These are phyloP conservation scores for Chrysomallon squamiferum DNA, from an alignment of 1,140 invertebrate genomes.

Conservation along the genomic window DNA sequence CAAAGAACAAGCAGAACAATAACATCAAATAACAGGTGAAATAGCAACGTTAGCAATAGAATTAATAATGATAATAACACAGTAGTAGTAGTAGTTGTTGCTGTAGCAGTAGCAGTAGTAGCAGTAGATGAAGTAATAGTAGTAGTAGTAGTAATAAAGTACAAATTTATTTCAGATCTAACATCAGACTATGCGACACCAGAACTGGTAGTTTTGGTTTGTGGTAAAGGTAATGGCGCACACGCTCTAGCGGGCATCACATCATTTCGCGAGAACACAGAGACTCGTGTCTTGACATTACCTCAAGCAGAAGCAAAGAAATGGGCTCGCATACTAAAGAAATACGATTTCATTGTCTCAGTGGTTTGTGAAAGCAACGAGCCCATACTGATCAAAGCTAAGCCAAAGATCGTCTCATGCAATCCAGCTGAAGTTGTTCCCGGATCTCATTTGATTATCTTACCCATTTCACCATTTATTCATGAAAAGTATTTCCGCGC, in stretches of 20 bases:
- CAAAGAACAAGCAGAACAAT: too few relatives aligned
- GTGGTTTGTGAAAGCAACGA: neutral
- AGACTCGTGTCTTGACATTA: constrained; percentile 40
- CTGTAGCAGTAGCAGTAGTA: too few relatives aligned
- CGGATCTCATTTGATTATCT: constrained; percentile 27
- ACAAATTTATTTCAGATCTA: too few relatives aligned
- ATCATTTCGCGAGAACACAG: constrained; percentile 31
- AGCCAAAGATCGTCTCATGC: constrained; percentile 24
- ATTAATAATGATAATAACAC: too few relatives aligned
- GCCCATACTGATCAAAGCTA: constrained; percentile 9
- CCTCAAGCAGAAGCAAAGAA: constrained; percentile 47
- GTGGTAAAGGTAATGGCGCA: constrained; percentile 49
- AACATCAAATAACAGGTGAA: too few relatives aligned
- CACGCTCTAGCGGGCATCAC: constrained; percentile 46
- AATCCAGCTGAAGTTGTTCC: constrained; percentile 23
- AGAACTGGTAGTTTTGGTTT: constrained; percentile 29
- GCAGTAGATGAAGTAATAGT: too few relatives aligned
- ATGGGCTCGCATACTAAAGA: constrained; percentile 36
- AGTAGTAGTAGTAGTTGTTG: too few relatives aligned
- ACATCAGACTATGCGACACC: neutral
- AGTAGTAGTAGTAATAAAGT: too few relatives aligned
- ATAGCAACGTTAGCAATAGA: too few relatives aligned
- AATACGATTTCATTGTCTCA: constrained; percentile 20
- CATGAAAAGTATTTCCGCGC: constrained; percentile 37
- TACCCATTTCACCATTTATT: constrained; percentile 34